Conservation (phyloP, 1,140 invertebrate species). For the Drosophila erecta region DNA sequence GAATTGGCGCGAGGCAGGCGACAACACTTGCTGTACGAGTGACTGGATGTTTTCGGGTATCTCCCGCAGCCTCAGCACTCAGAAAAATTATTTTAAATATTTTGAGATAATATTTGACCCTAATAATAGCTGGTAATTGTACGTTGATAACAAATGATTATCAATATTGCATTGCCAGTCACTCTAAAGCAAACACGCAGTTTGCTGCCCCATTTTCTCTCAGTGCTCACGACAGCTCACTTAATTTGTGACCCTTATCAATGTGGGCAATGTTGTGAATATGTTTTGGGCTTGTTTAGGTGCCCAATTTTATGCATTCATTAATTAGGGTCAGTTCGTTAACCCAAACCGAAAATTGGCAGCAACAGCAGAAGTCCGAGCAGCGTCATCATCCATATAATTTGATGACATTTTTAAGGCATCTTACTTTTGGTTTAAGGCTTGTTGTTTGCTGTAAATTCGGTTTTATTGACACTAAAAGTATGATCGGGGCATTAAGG, state of each 20-base stretch:
- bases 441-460: conserved; percentile 63
- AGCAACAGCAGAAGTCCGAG: conserved; percentile 2
- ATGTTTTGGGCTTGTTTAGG: conserved; percentile 62
- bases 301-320: conserved; percentile 68
- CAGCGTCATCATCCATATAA: conserved; percentile 35
- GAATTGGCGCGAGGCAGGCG: conserved; percentile 55
- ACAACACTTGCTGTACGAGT: conserved; percentile 58
- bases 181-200: no score
- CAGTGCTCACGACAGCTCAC: conserved; percentile 16
- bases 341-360: conserved; percentile 51
- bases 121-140: neutral
- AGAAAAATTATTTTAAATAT: neutral
- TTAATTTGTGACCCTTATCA: conserved; percentile 78
- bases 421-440: conserved; percentile 18
- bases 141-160: no score
- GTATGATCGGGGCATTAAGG: conserved; percentile 45
- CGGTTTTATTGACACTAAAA: conserved; percentile 57
- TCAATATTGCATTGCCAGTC: no score
- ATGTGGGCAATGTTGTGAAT: conserved; percentile 63
- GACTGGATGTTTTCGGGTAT: conserved; percentile 16
- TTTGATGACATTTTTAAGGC: conserved; percentile 48
- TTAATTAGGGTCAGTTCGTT: conserved; percentile 73
- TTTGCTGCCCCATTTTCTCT: neutral
- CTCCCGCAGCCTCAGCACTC: conserved; percentile 17
- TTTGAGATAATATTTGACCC: neutral